A percentile compares a stretch with the other conserved stretches of the same genome.
Evolutionary conservation across 2,888 invertebrate genomes (phyloP).

Genomic region (Agriopis aurantiaria): DNA sequence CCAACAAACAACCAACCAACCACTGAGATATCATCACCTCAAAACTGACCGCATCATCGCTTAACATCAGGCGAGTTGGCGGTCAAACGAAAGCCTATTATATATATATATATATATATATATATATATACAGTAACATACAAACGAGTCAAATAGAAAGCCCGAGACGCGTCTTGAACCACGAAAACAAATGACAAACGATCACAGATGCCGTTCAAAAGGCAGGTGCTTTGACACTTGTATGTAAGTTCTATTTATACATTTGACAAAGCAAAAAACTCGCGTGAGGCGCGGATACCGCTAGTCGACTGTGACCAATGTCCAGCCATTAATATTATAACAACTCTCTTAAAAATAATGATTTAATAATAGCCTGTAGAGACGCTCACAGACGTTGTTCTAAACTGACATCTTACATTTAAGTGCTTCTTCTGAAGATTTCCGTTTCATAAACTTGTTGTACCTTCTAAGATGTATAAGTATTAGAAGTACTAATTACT

Average conservation of each 20-base stretch:
- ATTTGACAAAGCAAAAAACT: slow-evolving; percentile 38
- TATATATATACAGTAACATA: neutral
- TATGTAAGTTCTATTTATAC: slow-evolving; percentile 40
- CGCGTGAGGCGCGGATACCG: slow-evolving; percentile 28
- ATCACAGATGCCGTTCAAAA: slow-evolving; percentile 39
- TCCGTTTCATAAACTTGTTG: slow-evolving; percentile 5
- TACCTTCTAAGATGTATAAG: neutral
- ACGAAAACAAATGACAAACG: slow-evolving; percentile 40
- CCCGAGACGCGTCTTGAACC: neutral
- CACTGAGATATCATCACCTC: neutral
- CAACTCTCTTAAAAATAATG: slow-evolving; percentile 30
- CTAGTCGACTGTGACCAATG: slow-evolving; percentile 36
- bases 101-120: no score
- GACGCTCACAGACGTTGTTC: slow-evolving; percentile 1
- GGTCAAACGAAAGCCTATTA: no score
- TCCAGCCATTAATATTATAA: slow-evolving; percentile 33
- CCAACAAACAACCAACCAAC: neutral
- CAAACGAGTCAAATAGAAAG: slow-evolving; percentile 19
- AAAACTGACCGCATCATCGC: no score
- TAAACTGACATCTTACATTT: slow-evolving; percentile 1
- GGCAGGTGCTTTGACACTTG: slow-evolving; percentile 42
- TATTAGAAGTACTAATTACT: neutral
- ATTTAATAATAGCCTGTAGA: slow-evolving; percentile 27
- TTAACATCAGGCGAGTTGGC: no score
- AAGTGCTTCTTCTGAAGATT: neutral